These are phyloP conservation scores for Conops quadrifasciatus DNA, from an alignment of 2,888 invertebrate genomes.

Conservation along the genomic window DNA sequence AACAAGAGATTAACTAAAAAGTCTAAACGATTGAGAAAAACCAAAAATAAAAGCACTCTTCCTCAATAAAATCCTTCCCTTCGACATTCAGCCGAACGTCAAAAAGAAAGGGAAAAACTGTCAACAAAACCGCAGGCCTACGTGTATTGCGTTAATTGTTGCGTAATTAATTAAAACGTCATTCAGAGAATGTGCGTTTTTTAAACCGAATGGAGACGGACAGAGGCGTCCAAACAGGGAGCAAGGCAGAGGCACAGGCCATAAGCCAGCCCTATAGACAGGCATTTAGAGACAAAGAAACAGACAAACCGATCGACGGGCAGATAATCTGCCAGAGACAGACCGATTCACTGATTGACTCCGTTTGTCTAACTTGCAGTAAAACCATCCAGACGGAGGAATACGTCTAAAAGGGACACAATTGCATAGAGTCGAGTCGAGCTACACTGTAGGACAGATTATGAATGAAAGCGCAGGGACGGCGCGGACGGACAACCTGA, in stretches of 20 bases:
- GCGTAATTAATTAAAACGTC: conserved; percentile 43
- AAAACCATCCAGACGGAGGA: not conserved
- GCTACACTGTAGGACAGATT: not conserved
- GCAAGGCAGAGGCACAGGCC: not conserved
- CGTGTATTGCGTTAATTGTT: conserved; percentile 39
- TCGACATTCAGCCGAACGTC: not conserved
- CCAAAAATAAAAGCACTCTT: not conserved
- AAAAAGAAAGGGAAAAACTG: not conserved
- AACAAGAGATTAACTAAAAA: not conserved
- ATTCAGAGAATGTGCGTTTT: conserved; percentile 39
- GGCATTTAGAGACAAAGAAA: not conserved
- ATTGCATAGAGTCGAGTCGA: not conserved
- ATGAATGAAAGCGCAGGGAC: not conserved
- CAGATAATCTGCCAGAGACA: not conserved
- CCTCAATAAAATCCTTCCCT: not conserved
- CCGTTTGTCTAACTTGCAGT: not conserved
- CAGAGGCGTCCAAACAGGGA: not conserved
- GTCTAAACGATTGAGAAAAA: not conserved
- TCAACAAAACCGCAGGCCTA: conserved; percentile 10
- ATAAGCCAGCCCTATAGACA: conserved; percentile 5
- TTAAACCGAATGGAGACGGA: not conserved
- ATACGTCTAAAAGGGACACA: not conserved
- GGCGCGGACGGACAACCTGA: not conserved
- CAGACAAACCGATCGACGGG: not conserved
- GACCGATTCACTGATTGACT: not conserved